Base-by-base conservation (phyloP, 2,113 vertebrate genomes). In the Rhinoderma darwinii region DNA sequence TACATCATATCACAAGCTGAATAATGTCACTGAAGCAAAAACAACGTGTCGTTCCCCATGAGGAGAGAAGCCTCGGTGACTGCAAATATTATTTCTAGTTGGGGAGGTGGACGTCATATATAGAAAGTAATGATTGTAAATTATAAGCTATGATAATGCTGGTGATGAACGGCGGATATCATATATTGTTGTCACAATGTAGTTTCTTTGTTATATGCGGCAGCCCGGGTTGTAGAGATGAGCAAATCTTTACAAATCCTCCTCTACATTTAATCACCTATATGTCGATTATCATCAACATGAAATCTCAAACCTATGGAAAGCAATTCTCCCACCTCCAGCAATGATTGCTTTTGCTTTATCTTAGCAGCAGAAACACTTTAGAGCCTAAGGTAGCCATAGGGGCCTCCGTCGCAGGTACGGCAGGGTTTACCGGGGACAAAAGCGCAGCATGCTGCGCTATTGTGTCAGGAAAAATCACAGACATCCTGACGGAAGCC, bases 1-100 rank as follows among this genome's bases (percentile, higher is more conserved):
- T 73, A 44, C 44, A 50, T 72, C 32, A 25, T 37, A 8, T 50
- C 61, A 84, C 82, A 27, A 54, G 82, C 63, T 39, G 66, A n/a
- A 54, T 54, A 54, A n/a, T 50, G 47, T 47, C 47, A 51, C 70
- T 32, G 47, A 51, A 63, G 74, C 44, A 76, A 47, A 50, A 47
- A 50, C 15, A 76, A 76, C 2, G 30, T 70, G 17, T 70, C 32
- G 17, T 35, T 70, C 27, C 66, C 32, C 32, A 4, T 8, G 63
- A 70, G 66, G 32, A 37, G 32, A 82, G 4, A 47, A 32, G 27
- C 41, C 10, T 30, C n/a, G 22, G 27, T 61, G 41, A 5, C 61
- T 82, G 54, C 17, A 80, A 59, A 56, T 39, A 39, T 59, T 76
- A 30, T 50, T 30, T n/a, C 22, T 50, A 50, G 27, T 51, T 30